Percentiles rank a stretch among this genome's conserved stretches.
These are phyloP conservation scores for Sebastes kiyomatsui DNA, from an alignment of 2,797 vertebrate species.

Conservation along the genomic window DNA sequence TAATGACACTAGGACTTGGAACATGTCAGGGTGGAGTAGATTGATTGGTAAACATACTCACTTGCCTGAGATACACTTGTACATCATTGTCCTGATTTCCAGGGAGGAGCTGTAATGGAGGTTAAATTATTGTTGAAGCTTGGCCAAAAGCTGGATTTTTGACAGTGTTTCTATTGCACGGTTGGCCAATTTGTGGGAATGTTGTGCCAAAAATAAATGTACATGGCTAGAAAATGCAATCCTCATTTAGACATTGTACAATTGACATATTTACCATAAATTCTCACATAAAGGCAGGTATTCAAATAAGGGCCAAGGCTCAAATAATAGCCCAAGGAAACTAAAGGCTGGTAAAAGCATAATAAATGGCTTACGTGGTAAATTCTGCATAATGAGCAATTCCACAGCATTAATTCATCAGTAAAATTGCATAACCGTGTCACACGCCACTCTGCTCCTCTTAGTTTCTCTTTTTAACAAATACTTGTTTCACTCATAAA, in stretches of 20 bases:
- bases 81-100: constrained; percentile 64
- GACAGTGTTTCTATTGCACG: neutral
- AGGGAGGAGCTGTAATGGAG: constrained; percentile 25
- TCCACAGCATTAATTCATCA: neutral
- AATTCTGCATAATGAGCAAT: neutral
- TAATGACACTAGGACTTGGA: constrained; percentile 59
- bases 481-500: neutral
- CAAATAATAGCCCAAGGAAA: neutral
- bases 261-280: neutral
- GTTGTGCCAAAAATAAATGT: neutral
- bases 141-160: neutral
- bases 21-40: constrained; percentile 49
- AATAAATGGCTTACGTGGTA: neutral
- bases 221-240: neutral
- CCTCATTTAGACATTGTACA: neutral
- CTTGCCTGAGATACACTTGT: constrained; percentile 63
- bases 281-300: neutral
- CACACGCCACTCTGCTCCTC: neutral
- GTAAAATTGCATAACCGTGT: neutral
- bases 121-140: constrained; percentile 10
- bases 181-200: neutral
- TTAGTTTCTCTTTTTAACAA: neutral
- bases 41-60: constrained; percentile 63
- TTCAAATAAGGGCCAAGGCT: neutral
- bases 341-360: neutral